Evolutionary conservation across 2,797 vertebrate genomes (phyloP).

Genomic region (Lycodopsis pacificus): DNA sequence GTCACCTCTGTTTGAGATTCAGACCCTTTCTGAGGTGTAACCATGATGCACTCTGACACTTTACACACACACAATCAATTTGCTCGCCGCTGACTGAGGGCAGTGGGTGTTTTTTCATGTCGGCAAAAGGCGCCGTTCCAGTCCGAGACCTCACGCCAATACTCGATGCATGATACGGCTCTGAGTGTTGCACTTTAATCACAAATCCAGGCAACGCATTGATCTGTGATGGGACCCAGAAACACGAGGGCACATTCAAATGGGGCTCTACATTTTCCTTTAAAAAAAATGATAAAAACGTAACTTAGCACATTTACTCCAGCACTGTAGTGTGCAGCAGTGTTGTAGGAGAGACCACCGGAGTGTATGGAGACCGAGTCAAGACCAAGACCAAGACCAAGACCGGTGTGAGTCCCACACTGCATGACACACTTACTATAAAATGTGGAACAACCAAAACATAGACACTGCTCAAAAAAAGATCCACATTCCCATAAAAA

Average conservation of each 20-base stretch:
- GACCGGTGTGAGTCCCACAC: not conserved
- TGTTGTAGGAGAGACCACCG: no score
- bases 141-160: constrained; percentile 38
- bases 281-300: not conserved
- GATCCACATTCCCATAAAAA: not conserved
- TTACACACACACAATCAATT: constrained; percentile 63
- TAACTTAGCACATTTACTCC: not conserved
- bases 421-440: not conserved
- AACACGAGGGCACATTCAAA: not conserved
- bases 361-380: not conserved
- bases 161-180: constrained; percentile 32
- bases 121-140: constrained; percentile 45
- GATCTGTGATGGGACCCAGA: constrained; percentile 10
- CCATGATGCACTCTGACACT: constrained; percentile 50
- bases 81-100: constrained; percentile 45
- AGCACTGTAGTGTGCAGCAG: not conserved
- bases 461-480: not conserved
- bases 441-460: not conserved
- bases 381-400: not conserved
- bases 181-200: constrained; percentile 32
- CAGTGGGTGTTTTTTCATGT: constrained; percentile 44
- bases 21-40: constrained; percentile 34
- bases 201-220: constrained; percentile 18
- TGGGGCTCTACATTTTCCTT: not conserved
- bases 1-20: constrained; percentile 49